A percentile compares a stretch with the other conserved stretches of the same genome.
These are phyloP conservation scores for Ecdyonurus torrentis DNA, from an alignment of 2,888 invertebrate genomes.

Conservation along the genomic window DNA sequence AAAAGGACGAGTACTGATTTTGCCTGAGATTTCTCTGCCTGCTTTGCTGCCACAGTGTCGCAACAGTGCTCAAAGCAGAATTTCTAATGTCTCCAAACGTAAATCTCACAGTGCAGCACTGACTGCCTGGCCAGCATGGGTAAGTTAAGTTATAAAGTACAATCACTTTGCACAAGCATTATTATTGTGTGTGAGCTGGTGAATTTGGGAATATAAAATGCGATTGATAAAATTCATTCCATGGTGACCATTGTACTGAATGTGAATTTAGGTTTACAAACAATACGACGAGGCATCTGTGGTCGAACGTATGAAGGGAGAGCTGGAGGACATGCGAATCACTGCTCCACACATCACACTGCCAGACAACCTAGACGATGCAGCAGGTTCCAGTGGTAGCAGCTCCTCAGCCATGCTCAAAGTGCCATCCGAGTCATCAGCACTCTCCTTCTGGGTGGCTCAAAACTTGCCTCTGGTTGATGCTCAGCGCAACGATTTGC, in stretches of 20 bases:
- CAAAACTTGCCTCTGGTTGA: constrained; percentile 56
- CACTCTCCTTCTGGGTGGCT: constrained; percentile 65
- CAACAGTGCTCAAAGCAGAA: constrained; percentile 9
- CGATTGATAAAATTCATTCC: no score
- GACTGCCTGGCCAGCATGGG: constrained; percentile 47
- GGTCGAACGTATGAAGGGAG: constrained; percentile 25
- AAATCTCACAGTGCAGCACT: constrained; percentile 29
- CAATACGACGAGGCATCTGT: constrained; percentile 37
- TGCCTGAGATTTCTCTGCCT: constrained; percentile 45
- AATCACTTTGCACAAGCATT: no score
- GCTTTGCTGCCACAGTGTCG: constrained; percentile 33
- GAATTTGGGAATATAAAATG: no score
- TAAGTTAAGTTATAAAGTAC: no score
- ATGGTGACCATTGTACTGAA: no score
- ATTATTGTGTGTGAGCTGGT: no score
- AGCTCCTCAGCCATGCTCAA: background rate
- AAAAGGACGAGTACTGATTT: constrained; percentile 43
- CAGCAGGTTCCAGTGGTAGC: background rate
- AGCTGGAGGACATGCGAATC: constrained; percentile 16
- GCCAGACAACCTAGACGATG: no score
- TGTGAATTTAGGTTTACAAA: constrained; percentile 28
- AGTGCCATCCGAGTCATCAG: constrained; percentile 42
- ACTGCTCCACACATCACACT: background rate
- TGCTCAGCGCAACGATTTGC: constrained; percentile 39
- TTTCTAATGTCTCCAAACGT: background rate